Conservation (phyloP, 2,888 invertebrate genomes). For the Lymantria dispar region DNA sequence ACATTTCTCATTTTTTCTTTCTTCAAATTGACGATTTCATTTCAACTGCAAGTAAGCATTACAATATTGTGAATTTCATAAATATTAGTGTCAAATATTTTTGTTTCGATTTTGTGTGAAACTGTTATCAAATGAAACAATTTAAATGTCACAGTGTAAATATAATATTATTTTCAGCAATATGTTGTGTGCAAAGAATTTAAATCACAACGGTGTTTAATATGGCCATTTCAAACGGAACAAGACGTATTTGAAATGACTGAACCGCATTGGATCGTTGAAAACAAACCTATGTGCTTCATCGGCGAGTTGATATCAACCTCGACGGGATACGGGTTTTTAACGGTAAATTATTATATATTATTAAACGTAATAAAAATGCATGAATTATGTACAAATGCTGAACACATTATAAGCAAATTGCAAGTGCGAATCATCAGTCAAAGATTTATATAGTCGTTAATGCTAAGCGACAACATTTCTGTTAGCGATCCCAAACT, state of each 20-base stretch:
- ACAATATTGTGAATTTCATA: slow-evolving; percentile 2
- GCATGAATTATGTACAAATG: slow-evolving; percentile 1
- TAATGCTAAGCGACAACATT: not conserved
- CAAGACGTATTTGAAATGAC: slow-evolving; percentile 19
- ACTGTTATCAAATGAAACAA: not conserved
- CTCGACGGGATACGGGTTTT: slow-evolving; percentile 19
- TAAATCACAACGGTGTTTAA: slow-evolving; percentile 40
- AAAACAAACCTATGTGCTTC: slow-evolving; percentile 40
- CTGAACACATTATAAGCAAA: slow-evolving; percentile 3
- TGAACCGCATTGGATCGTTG: slow-evolving; percentile 22
- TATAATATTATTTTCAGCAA: slow-evolving; percentile 27
- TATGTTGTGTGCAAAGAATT: slow-evolving; percentile 49
- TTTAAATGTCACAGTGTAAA: not conserved
- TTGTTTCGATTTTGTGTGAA: slow-evolving; percentile 2
- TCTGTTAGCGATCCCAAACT: slow-evolving; percentile 4
- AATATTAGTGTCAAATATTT: not conserved
- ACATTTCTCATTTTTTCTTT: slow-evolving; percentile 16
- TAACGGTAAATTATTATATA: slow-evolving; percentile 31
- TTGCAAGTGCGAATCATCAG: not conserved
- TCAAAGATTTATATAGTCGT: not conserved
- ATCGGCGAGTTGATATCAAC: slow-evolving; percentile 35
- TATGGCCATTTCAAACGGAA: slow-evolving; percentile 38
- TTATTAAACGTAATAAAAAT: not conserved
- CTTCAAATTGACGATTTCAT: slow-evolving; percentile 11
- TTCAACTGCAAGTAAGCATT: slow-evolving; percentile 33